phyloP scores from a whole-genome alignment of 2,113 vertebrate genomes.

The Coptodon bakossiorum region DNA sequence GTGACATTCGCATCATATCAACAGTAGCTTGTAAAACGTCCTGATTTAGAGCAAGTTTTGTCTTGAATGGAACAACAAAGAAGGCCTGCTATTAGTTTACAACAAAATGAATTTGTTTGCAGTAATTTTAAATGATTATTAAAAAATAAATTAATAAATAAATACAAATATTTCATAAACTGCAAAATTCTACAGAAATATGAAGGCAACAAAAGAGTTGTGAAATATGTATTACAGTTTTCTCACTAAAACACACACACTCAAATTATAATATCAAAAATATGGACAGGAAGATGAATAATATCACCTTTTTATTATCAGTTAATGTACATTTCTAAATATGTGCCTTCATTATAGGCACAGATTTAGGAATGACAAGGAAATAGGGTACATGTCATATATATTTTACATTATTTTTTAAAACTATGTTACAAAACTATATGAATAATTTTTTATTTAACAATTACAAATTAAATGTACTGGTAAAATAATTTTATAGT shows the following conservation, averaged over 20 bases:
- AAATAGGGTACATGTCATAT: neutral
- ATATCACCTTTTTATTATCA: neutral
- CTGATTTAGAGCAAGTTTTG: neutral
- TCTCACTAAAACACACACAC: neutral
- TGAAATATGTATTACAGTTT: neutral
- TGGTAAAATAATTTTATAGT: neutral
- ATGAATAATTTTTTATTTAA: neutral
- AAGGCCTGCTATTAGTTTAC: neutral
- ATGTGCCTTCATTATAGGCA: neutral
- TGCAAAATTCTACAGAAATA: accelerated
- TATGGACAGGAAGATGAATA: neutral
- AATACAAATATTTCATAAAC: neutral
- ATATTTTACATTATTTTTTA: neutral
- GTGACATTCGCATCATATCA: neutral
- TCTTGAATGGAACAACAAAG: neutral
- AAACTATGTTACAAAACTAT: neutral
- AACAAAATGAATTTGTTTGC: neutral
- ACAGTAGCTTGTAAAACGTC: neutral
- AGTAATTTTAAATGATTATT: neutral
- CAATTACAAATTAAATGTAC: neutral
- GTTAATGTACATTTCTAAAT: neutral
- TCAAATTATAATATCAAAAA: neutral
- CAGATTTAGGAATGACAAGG: neutral
- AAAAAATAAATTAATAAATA: neutral
- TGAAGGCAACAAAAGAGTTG: neutral